phyloP scores from a whole-genome alignment of 2,797 vertebrate genomes.

The Poecilia gillii region DNA sequence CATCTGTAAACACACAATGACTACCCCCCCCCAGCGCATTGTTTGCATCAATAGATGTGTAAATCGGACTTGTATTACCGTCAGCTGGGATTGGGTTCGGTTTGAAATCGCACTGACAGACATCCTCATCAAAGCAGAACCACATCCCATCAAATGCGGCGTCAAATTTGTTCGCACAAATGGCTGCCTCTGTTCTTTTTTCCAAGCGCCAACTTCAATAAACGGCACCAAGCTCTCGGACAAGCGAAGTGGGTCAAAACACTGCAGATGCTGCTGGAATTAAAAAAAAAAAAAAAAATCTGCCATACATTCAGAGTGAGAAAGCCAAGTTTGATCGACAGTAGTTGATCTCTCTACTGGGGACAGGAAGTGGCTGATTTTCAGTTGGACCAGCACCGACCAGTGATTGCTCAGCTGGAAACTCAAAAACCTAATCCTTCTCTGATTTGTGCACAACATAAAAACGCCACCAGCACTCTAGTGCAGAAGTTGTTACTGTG shows the following conservation, averaged over 20 bases:
- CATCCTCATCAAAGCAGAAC: conserved; percentile 50
- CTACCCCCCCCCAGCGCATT: conserved; percentile 6
- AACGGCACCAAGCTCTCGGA: conserved; percentile 27
- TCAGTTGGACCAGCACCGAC: neutral
- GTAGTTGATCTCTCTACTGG: neutral
- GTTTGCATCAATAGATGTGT: conserved; percentile 53
- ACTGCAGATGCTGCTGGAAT: conserved; percentile 6
- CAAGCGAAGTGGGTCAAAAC: conserved; percentile 32
- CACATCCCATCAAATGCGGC: conserved; percentile 39
- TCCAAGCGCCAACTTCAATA: conserved; percentile 54
- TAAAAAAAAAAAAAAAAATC: neutral
- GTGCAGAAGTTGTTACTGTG: neutral
- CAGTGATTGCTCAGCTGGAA: neutral
- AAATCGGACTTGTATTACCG: conserved; percentile 33
- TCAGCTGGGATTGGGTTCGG: conserved; percentile 28
- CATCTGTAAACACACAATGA: conserved; percentile 36
- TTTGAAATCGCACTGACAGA: conserved; percentile 47
- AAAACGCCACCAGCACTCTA: neutral
- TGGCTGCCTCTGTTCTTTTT: conserved; percentile 38
- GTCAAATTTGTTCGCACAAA: conserved; percentile 54
- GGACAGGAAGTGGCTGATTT: neutral
- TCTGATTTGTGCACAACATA: neutral
- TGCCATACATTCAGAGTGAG: neutral
- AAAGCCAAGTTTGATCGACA: neutral
- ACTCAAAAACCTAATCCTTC: neutral